These are phyloP conservation scores for Sisyra nigra DNA, from an alignment of 2,888 invertebrate genomes.

Conservation along the genomic window DNA sequence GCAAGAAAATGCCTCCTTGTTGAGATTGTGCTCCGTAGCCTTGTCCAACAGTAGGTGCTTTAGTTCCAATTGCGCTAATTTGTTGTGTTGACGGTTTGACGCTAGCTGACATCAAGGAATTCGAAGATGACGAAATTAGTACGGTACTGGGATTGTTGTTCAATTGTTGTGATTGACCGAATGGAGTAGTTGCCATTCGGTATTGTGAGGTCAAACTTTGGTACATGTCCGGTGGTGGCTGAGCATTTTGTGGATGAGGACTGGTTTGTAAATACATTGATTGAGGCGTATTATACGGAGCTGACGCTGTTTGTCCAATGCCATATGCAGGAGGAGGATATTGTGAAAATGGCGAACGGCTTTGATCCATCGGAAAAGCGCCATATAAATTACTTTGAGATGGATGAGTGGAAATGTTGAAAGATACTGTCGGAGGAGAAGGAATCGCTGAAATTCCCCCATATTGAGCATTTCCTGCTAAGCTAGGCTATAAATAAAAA, in stretches of 20 bases:
- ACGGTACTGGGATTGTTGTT: conserved; percentile 74
- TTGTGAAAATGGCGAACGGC: conserved; percentile 64
- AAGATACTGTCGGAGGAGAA: conserved; percentile 68
- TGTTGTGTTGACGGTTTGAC: conserved; percentile 69
- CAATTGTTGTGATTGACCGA: conserved; percentile 66
- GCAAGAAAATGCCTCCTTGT: conserved; percentile 36
- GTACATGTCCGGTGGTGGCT: conserved; percentile 53
- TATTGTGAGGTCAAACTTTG: conserved; percentile 43
- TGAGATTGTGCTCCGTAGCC: conserved; percentile 37
- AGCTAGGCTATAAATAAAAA: conserved; percentile 21
- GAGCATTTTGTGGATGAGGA: conserved; percentile 39
- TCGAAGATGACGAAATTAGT: conserved; percentile 74
- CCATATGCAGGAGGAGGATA: conserved; percentile 55
- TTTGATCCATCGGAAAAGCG: conserved; percentile 55
- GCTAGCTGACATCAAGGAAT: conserved; percentile 76
- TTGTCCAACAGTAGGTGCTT: conserved; percentile 36
- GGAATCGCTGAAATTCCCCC: conserved; percentile 72
- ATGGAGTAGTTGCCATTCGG: conserved; percentile 43
- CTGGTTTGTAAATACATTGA: conserved; percentile 53
- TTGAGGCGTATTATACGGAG: conserved; percentile 32
- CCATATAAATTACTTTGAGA: conserved; percentile 67
- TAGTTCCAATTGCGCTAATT: conserved; percentile 60
- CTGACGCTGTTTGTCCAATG: conserved; percentile 42
- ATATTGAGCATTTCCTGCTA: conserved; percentile 39
- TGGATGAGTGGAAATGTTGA: conserved; percentile 58